A percentile compares a stretch with the other conserved stretches of the same genome.
Evolutionary conservation across 2,888 invertebrate species (phyloP).

Genomic region (Tipula confusa): DNA sequence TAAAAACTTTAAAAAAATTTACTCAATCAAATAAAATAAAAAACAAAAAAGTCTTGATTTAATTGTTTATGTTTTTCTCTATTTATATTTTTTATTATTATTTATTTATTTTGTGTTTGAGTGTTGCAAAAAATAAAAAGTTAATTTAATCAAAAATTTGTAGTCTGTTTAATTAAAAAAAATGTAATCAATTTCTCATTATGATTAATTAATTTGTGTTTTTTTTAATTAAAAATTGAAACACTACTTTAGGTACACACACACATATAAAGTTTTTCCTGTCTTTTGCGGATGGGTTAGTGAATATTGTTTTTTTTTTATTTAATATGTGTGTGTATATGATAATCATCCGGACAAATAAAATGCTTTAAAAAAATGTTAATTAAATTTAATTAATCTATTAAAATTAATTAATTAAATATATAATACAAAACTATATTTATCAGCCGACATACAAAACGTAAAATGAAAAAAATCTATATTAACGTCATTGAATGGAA

Average conservation of each 20-base stretch:
- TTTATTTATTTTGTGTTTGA: neutral
- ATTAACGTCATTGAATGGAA: constrained; percentile 21
- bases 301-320: constrained; percentile 27
- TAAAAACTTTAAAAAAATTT: constrained; percentile 26
- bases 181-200: constrained; percentile 26
- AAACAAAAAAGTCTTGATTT: constrained; percentile 9
- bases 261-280: neutral
- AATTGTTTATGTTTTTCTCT: constrained; percentile 28
- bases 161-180: neutral
- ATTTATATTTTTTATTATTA: constrained; percentile 27
- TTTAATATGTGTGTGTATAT: neutral
- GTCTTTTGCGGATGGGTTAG: neutral
- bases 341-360: neutral
- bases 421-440: neutral
- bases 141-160: neutral
- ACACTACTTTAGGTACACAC: neutral
- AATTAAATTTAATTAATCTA: constrained; percentile 29
- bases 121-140: neutral
- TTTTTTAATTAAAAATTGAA: constrained; percentile 21
- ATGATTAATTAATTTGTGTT: constrained; percentile 28
- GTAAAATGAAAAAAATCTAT: neutral
- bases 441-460: neutral
- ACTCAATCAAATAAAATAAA: constrained; percentile 3
- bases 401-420: constrained; percentile 26
- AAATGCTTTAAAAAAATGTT: neutral